Evolutionary conservation across 2,888 invertebrate genomes (phyloP).

Genomic region (Chymomyza amoena): DNA sequence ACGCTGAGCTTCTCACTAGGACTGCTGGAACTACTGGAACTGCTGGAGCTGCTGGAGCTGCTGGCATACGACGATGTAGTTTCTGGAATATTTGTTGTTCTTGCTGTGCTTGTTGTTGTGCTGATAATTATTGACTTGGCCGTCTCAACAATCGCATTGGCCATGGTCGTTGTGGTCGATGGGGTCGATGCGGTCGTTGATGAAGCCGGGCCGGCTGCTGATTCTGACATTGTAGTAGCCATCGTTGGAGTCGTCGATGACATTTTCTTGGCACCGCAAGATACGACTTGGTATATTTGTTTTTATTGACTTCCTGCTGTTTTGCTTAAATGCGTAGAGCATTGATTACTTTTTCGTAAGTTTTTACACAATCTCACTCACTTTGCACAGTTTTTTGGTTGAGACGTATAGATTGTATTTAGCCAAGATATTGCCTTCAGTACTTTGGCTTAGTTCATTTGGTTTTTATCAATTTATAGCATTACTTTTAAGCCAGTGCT

Average conservation of each 20-base stretch:
- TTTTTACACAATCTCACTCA: constrained; percentile 24
- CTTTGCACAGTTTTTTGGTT: too few relatives aligned
- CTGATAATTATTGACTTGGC: constrained; percentile 66
- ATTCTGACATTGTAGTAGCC: constrained; percentile 21
- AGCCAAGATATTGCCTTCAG: constrained; percentile 23
- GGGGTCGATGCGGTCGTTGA: constrained; percentile 14
- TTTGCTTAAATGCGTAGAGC: constrained; percentile 49
- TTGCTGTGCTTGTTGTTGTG: constrained; percentile 41
- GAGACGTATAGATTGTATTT: not conserved
- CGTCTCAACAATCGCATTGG: constrained; percentile 54
- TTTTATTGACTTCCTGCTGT: constrained; percentile 69
- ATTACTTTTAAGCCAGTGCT: not conserved
- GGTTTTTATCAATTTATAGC: constrained; percentile 22
- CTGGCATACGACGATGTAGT: constrained; percentile 5
- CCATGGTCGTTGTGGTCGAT: constrained; percentile 24
- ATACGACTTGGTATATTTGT: constrained; percentile 59
- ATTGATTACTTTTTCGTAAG: constrained; percentile 64
- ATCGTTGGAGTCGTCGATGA: constrained; percentile 40
- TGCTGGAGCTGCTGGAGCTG: not conserved
- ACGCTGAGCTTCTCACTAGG: constrained; percentile 62
- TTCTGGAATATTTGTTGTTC: constrained; percentile 18
- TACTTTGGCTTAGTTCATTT: constrained; percentile 40
- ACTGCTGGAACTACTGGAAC: too few relatives aligned
- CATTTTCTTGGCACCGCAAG: constrained; percentile 60
- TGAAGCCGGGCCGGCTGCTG: constrained; percentile 3